A percentile compares a stretch with the other conserved stretches of the same genome.
Evolutionary conservation across 2,113 vertebrate species (phyloP).

Genomic region (Stigmatopora nigra): DNA sequence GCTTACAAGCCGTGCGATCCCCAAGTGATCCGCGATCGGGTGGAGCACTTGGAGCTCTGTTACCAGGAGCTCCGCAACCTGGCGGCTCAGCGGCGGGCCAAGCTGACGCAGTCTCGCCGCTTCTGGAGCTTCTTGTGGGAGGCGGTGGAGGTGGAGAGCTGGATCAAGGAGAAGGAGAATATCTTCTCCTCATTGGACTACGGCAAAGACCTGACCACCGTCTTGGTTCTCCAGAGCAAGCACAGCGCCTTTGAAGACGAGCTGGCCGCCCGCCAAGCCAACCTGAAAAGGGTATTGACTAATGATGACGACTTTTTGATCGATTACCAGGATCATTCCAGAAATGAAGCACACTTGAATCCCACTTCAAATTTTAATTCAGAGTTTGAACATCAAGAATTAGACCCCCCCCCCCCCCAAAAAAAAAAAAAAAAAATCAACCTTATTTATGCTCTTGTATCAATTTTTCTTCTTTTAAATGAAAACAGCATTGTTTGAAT

Average conservation of each 20-base stretch:
- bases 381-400: too few relatives aligned
- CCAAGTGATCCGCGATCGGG: slow-evolving; percentile 84
- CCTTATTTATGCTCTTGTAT: too few relatives aligned
- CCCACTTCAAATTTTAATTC: too few relatives aligned
- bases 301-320: slow-evolving; percentile 62
- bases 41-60: slow-evolving; percentile 85
- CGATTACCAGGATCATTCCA: too few relatives aligned
- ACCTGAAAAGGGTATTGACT: slow-evolving; percentile 70
- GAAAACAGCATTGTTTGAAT: too few relatives aligned
- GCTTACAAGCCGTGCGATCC: slow-evolving; percentile 94
- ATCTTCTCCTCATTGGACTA: slow-evolving; percentile 89
- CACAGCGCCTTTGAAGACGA: slow-evolving; percentile 90
- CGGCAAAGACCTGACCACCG: slow-evolving; percentile 88
- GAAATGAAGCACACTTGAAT: too few relatives aligned
- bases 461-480: too few relatives aligned
- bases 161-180: slow-evolving; percentile 95
- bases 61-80: slow-evolving; percentile 78
- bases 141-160: slow-evolving; percentile 84
- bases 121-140: slow-evolving; percentile 95
- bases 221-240: slow-evolving; percentile 84
- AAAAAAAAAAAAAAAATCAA: too few relatives aligned
- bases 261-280: slow-evolving; percentile 72
- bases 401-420: too few relatives aligned
- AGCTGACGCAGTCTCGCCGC: slow-evolving; percentile 81
- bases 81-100: slow-evolving; percentile 73